Evolutionary conservation across 2,113 vertebrate genomes (phyloP).

Genomic region (Psilopsiagon aymara): DNA sequence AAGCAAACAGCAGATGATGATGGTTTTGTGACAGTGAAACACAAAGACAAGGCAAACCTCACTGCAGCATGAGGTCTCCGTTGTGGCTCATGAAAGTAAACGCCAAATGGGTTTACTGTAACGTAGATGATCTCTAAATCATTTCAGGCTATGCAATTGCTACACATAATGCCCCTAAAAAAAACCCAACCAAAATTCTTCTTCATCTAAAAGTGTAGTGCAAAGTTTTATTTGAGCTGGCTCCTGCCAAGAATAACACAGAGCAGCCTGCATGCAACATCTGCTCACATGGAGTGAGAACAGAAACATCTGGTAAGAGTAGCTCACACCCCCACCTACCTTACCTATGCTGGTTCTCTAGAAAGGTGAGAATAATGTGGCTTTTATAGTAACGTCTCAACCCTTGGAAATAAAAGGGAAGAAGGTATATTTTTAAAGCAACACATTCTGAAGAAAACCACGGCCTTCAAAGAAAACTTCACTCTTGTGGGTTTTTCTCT

Average conservation of each 20-base stretch:
- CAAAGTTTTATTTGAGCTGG: slow-evolving; percentile 20
- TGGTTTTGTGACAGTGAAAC: slow-evolving; percentile 35
- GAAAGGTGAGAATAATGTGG: not conserved
- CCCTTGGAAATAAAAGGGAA: not conserved
- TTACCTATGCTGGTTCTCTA: not conserved
- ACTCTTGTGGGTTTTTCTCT: not conserved
- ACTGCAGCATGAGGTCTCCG: slow-evolving; percentile 53
- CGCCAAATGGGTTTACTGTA: slow-evolving; percentile 10
- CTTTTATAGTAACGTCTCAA: not conserved
- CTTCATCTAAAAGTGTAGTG: not conserved
- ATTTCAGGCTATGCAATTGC: slow-evolving; percentile 28
- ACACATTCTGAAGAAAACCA: not conserved
- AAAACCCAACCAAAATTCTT: not conserved
- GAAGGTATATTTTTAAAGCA: not conserved
- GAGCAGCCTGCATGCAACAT: slow-evolving; percentile 38
- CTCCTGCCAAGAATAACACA: slow-evolving; percentile 43
- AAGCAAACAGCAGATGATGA: slow-evolving; percentile 12
- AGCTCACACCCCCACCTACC: not conserved
- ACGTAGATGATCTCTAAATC: slow-evolving; percentile 51
- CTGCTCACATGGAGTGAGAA: slow-evolving; percentile 36
- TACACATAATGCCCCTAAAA: slow-evolving; percentile 12
- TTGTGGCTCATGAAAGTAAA: slow-evolving; percentile 60
- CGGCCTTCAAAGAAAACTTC: not conserved
- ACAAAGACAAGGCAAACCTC: slow-evolving; percentile 11
- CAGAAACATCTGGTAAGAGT: slow-evolving; percentile 55